A percentile compares a stretch with the other conserved stretches of the same genome.
These are phyloP conservation scores for Triplophysa siluroides DNA, from an alignment of 2,113 vertebrate genomes.

Conservation along the genomic window DNA sequence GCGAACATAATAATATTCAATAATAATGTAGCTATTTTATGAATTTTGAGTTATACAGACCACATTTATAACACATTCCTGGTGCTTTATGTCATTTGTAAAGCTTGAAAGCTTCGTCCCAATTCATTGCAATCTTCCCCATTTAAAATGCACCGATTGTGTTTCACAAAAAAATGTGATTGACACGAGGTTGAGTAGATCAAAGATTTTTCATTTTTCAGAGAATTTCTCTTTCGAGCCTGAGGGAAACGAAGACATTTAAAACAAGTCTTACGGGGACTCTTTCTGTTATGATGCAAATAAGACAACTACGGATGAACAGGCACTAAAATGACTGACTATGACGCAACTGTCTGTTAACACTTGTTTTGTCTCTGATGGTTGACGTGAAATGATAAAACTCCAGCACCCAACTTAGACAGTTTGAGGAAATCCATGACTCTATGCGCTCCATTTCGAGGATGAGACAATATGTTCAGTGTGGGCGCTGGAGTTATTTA, in stretches of 20 bases:
- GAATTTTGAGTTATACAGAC: too few species aligned
- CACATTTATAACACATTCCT: neutral
- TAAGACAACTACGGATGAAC: neutral
- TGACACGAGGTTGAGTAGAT: too few species aligned
- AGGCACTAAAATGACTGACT: neutral
- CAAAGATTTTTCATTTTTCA: too few species aligned
- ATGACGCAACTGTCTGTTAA: neutral
- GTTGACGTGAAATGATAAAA: constrained; percentile 23
- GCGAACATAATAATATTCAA: too few species aligned
- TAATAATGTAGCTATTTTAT: too few species aligned
- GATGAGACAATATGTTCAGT: neutral
- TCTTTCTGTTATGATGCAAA: neutral
- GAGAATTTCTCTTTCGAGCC: too few species aligned
- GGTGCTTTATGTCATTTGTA: neutral
- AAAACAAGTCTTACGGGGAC: neutral
- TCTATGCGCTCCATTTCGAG: neutral
- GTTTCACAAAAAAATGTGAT: too few species aligned
- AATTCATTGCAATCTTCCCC: neutral
- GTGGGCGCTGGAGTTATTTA: constrained; percentile 16
- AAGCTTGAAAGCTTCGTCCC: neutral
- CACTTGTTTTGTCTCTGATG: constrained; percentile 8
- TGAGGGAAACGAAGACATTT: neutral
- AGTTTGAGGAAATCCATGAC: constrained; percentile 16
- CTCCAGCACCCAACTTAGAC: neutral
- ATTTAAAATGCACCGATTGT: too few species aligned